phyloP scores from a whole-genome alignment of 2,113 vertebrate species.

The Tamias sibiricus region DNA sequence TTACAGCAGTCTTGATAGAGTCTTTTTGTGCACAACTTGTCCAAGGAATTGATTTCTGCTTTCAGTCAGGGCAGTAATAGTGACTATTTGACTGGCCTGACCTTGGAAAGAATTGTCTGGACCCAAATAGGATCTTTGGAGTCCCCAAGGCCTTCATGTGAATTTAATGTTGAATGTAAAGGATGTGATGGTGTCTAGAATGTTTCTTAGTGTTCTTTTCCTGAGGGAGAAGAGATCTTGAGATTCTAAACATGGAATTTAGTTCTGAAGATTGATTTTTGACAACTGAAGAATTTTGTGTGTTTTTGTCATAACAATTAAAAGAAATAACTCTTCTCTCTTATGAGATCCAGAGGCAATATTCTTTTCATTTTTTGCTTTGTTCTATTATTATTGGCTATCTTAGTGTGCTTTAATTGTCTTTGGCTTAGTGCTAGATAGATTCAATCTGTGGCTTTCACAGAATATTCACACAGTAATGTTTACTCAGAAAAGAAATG shows the following conservation, averaged over 20 bases:
- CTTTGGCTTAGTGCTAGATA: neutral
- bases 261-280: constrained; percentile 13
- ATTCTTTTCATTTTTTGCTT: constrained; percentile 12
- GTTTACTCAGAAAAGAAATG: neutral
- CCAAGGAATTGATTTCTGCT: neutral
- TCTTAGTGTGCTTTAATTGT: neutral
- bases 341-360: neutral
- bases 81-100: neutral
- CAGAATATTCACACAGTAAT: neutral
- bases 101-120: neutral
- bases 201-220: neutral
- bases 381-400: neutral
- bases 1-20: neutral
- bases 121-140: neutral
- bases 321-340: neutral
- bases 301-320: neutral
- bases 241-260: constrained; percentile 4
- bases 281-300: neutral
- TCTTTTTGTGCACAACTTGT: neutral
- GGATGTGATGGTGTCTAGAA: neutral
- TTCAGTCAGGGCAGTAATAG: neutral
- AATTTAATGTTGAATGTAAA: neutral
- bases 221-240: neutral
- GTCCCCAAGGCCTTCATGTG: neutral
- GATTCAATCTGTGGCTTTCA: neutral